These are phyloP conservation scores for Rana temporaria DNA, from an alignment of 2,113 vertebrate genomes.

Conservation along the genomic window DNA sequence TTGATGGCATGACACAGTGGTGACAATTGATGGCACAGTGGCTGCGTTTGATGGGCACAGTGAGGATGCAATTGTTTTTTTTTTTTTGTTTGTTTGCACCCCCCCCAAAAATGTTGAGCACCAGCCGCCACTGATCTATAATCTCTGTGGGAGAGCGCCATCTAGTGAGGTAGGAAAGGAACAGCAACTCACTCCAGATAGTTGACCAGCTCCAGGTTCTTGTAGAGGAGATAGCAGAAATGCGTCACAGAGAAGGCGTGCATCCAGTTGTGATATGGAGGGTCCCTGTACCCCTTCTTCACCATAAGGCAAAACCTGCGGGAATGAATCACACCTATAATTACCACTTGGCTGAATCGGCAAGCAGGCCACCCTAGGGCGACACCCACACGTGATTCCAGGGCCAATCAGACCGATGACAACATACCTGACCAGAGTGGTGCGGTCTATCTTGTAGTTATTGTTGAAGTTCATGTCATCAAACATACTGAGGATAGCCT, in stretches of 20 bases:
- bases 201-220: constrained; percentile 91
- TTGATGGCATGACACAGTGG: no score
- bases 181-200: constrained; percentile 85
- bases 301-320: constrained; percentile 95
- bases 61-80: no score
- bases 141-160: background rate
- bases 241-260: constrained; percentile 96
- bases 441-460: constrained; percentile 92
- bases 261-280: constrained; percentile 98
- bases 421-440: constrained; percentile 87
- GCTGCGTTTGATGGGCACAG: no score
- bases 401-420: no score
- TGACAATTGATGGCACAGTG: no score
- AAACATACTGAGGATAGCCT: constrained; percentile 96
- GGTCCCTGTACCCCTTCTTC: constrained; percentile 95
- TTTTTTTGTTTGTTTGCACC: no score
- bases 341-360: background rate
- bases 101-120: no score
- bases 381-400: no score
- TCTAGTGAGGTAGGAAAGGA: background rate
- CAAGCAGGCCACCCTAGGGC: background rate
- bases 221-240: constrained; percentile 96
- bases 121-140: no score
- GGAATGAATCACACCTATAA: background rate
- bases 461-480: constrained; percentile 98